Percentiles rank a stretch among this genome's conserved stretches.
phyloP scores from a whole-genome alignment of 2,888 invertebrate species.

The Diploptera punctata region DNA sequence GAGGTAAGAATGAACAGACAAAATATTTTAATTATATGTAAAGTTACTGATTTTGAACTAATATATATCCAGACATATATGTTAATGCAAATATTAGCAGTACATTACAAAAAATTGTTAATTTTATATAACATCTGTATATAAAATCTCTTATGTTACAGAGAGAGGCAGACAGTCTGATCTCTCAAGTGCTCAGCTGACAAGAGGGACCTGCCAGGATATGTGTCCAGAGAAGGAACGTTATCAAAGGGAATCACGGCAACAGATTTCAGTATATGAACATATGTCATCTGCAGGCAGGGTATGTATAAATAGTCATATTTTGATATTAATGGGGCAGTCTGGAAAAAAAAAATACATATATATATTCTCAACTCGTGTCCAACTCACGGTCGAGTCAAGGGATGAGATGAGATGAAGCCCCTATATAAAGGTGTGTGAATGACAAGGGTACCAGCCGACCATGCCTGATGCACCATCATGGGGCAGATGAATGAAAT shows the following conservation, averaged over 20 bases:
- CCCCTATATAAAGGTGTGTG: too few relatives aligned
- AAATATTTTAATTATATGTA: neutral
- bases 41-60: neutral
- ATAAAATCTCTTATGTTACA: neutral
- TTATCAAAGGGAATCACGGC: constrained; percentile 76
- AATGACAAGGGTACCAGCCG: too few relatives aligned
- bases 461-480: too few relatives aligned
- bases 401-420: too few relatives aligned
- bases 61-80: neutral
- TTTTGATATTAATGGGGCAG: too few relatives aligned
- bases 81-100: neutral
- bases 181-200: constrained; percentile 36
- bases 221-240: constrained; percentile 99
- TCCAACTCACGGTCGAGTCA: too few relatives aligned
- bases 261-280: constrained; percentile 64
- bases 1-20: too few relatives aligned
- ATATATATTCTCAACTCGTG: too few relatives aligned
- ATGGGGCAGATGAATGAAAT: too few relatives aligned
- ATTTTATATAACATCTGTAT: neutral
- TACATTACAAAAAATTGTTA: too few relatives aligned
- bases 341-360: too few relatives aligned
- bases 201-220: constrained; percentile 84
- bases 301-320: too few relatives aligned
- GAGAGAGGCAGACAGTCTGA: constrained; percentile 41
- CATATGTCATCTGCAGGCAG: neutral